Base-by-base conservation (phyloP, 2,797 vertebrate species). In the Hipposideros larvatus region DNA sequence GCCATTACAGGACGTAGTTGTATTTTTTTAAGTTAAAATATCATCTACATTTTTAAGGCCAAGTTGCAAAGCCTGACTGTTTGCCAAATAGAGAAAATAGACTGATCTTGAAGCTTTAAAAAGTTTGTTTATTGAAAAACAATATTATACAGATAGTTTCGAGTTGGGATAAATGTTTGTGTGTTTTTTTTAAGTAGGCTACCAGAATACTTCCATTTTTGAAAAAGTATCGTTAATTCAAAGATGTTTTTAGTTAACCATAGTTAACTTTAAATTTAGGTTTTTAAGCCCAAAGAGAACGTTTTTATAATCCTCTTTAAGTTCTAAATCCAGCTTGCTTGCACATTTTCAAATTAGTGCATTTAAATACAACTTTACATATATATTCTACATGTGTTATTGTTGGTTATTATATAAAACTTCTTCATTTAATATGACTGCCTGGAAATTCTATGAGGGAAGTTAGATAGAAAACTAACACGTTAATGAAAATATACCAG, bases 21-120 rank as follows among this genome's bases (percentile, higher is more conserved):
- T 28, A 41, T 53, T 14, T 66, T 84, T 71, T 91, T 85, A 37
- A 37, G 37, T 37, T 37, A 37, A 89, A 87, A 87, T 74, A 65
- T 11, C 46, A 79, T 73, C 73, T 96, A 55, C 73, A 83, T 82
- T 77, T 77, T 75, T 93, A 78, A 87, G 31, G n/a, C 21, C 65
- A 75, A 19, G 31, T 95, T 88, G 31, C 46, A 75, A 70, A 87
- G 21, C 57, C 46, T 74, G 31, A 48, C 9, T 91, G 2, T 90
- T 93, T 97, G 70, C 19, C 43, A 53, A 53, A 22, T 61, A 91
- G 43, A 95, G 37, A 75, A 92, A 96, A 75, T 28, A 87, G 65
- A 75, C 48, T 66, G n/a, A 77, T 93, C 37, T 48, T 71, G 51
- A 92, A 92, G n/a, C 21, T 68, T 90, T 61, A 73, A 73, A 70